Evolutionary conservation across 2,888 invertebrate species (phyloP), one percentile per base, ranked within the genome.

Genomic region (Girardia tigrina): DNA sequence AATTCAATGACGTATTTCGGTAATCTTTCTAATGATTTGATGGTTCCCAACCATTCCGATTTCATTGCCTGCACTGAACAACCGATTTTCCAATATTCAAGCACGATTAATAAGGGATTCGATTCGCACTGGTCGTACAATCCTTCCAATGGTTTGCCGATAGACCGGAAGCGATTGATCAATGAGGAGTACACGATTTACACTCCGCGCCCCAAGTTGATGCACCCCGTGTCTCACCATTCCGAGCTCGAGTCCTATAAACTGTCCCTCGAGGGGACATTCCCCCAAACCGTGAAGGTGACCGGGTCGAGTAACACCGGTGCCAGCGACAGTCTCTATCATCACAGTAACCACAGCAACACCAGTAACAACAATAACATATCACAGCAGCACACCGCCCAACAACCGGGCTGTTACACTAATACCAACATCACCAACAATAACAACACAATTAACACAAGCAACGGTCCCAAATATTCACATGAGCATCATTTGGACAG

Each of bases 121-220:
- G 56, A 56, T 56, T 56, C 56, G 20, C n/a, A 56, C n/a, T 56
- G 56, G 56, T 56, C 56, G n/a, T 56, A 56, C 56, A 56, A 56
- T n/a, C 56, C 56, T 12, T 56, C 56, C 2, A 56, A 56, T 56
- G 56, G 56, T 20, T 16, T 56, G n/a, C 56, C 23, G n/a, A 23
- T 56, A 6, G 56, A 56, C 23, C n/a, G 56, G 23, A 56, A 56
- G 23, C 56, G 56, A 8, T n/a, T 56, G n/a, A 56, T 23, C 4
- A 56, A 20, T n/a, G 23, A 56, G n/a, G 56, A 56, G 4, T n/a
- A 56, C 23, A 20, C n/a, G 6, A 56, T 56, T 56, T 56, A 12
- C n/a, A 23, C 56, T 12, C 56, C 56, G n/a, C 56, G 56, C n/a
- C 4, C 56, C 6, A 56, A 56, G 23, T 20, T 56, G 4, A 56